A percentile compares a stretch with the other conserved stretches of the same genome.
These are phyloP conservation scores for Bubo blakistoni DNA, from an alignment of 2,113 vertebrate genomes.

Conservation along the genomic window DNA sequence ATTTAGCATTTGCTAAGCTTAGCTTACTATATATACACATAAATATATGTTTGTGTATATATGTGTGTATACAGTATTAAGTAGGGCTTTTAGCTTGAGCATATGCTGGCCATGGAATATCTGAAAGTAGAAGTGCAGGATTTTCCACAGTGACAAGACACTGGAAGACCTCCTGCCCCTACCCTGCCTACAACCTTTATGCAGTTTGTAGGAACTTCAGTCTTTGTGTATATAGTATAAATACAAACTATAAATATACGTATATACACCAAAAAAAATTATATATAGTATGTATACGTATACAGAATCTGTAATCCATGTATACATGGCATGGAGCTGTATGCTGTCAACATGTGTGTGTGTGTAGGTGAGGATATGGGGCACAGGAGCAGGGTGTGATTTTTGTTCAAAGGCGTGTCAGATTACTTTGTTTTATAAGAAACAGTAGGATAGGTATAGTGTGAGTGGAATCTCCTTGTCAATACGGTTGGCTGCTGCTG, in stretches of 20 bases:
- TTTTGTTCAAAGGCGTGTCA: background rate
- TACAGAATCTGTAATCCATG: background rate
- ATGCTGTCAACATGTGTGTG: background rate
- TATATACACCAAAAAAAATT: no score
- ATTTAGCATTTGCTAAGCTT: background rate
- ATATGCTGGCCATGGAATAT: fast-evolving
- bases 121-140: background rate
- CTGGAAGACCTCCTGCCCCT: background rate
- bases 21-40: background rate
- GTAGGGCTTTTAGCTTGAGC: background rate
- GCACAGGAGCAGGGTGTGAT: background rate
- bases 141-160: background rate
- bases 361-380: background rate
- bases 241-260: background rate
- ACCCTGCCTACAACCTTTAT: background rate
- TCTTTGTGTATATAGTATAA: background rate
- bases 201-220: background rate
- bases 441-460: background rate
- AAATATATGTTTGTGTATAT: background rate
- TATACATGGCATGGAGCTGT: background rate
- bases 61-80: background rate
- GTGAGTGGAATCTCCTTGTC: background rate
- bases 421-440: background rate
- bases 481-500: background rate
- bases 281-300: background rate